Base-by-base conservation (phyloP, 2,113 vertebrate genomes). In the Baryphthengus martii region DNA sequence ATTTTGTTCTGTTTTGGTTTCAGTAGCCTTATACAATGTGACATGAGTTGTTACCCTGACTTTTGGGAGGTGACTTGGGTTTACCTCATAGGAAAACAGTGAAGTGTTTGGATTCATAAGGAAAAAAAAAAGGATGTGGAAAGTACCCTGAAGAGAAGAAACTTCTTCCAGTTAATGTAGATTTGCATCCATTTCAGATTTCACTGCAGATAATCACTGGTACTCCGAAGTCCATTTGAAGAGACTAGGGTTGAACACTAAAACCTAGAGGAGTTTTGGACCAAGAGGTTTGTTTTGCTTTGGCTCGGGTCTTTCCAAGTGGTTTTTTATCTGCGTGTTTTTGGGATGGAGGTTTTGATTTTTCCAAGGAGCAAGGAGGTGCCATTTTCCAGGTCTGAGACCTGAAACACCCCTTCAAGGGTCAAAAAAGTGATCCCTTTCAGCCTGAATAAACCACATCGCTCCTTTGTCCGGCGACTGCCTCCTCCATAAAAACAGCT, bases 1-100 rank as follows among this genome's bases (percentile, higher is more conserved):
- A 93, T 94, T 84, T 89, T 17, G 77, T 88, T 95, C 86, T 73
- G 90, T 45, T 86, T 96, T 81, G 6, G 11, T 91, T 94, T 73
- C 76, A 58, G 83, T 63, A 91, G 84, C 93, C 65, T 37, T 70
- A 37, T 33, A 73, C 91, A 77, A 76, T 2, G 71, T 35, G 76
- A 83, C 53, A 24, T 11, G 37, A 85, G 16, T 35, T 3, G 3
- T 24, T 23, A 10, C 74, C 78, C n/a, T 33, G 0, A 49, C 29
- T 81, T 88, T 50, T 13, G 23, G 79, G 71, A 81, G 49, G 63
- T 31, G 78, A 39, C 76, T 77, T 6, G 67, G 82, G 62, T 85
- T 91, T 68, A 37, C 65, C 49, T 92, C 26, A 3, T 4, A 49
- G 79, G 50, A 82, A 85, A 75, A 42, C 65, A 18, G 11, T 2